phyloP scores from a whole-genome alignment of 1,140 invertebrate genomes.

The Sitobion miscanthi region DNA sequence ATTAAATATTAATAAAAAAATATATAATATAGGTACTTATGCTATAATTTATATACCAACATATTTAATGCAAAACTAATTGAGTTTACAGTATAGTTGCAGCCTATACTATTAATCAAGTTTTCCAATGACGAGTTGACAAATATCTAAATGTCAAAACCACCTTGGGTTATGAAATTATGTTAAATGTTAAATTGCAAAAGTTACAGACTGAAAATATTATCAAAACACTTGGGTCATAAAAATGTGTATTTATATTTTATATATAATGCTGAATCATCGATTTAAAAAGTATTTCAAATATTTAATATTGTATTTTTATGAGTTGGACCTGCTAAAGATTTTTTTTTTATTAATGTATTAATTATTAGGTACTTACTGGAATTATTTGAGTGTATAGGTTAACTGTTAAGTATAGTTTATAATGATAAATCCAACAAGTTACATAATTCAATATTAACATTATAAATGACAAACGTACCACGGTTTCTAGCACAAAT shows the following conservation, averaged over 20 bases:
- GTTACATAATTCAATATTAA: background rate
- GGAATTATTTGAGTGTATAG: background rate
- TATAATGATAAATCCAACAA: background rate
- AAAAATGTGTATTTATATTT: background rate
- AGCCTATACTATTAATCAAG: background rate
- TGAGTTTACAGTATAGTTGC: background rate
- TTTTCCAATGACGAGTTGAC: background rate
- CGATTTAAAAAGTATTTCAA: background rate
- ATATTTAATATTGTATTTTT: too few relatives aligned
- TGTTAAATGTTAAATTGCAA: background rate
- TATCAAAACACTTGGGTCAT: background rate
- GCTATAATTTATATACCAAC: background rate
- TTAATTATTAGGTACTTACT: background rate
- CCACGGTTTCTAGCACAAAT: background rate
- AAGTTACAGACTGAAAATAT: constrained; percentile 4
- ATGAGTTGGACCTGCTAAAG: too few relatives aligned
- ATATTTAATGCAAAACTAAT: background rate
- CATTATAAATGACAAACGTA: background rate
- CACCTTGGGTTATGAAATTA: background rate
- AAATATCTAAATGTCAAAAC: constrained; percentile 1
- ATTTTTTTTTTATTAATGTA: background rate
- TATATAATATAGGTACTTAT: background rate
- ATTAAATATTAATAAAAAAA: too few relatives aligned
- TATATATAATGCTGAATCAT: background rate
- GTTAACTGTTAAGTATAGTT: background rate